Evolutionary conservation across 2,888 invertebrate species (phyloP).

Genomic region (Meteorus colon): DNA sequence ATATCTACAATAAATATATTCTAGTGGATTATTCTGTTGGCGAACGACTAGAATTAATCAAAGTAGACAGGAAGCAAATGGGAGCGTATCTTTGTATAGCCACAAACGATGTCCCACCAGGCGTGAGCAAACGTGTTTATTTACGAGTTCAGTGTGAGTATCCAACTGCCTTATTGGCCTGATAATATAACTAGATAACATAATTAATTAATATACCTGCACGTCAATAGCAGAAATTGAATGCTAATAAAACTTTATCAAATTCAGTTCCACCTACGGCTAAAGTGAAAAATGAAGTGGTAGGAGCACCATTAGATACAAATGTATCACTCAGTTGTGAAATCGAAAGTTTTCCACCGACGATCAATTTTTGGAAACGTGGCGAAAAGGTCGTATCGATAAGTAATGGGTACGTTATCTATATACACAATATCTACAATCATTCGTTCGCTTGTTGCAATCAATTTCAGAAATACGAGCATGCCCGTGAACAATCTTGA

Average conservation of each 20-base stretch:
- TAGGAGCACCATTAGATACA: conserved; percentile 80
- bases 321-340: conserved; percentile 79
- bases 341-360: conserved; percentile 81
- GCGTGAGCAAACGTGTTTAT: conserved; percentile 77
- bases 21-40: conserved; percentile 80
- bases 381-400: conserved; percentile 75
- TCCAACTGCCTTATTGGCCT: conserved; percentile 31
- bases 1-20: conserved; percentile 34
- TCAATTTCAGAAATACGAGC: conserved; percentile 25
- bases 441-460: conserved; percentile 18
- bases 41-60: conserved; percentile 79
- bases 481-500: conserved; percentile 26
- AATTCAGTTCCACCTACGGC: conserved; percentile 80
- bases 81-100: conserved; percentile 86
- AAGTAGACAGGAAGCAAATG: conserved; percentile 82
- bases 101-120: conserved; percentile 83
- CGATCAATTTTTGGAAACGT: conserved; percentile 82
- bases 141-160: conserved; percentile 82
- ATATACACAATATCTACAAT: conserved; percentile 6
- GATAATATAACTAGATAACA: background rate
- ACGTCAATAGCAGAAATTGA: background rate
- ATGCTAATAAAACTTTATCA: background rate
- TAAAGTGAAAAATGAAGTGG: conserved; percentile 78
- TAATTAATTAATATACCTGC: background rate
- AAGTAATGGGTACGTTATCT: conserved; percentile 76